Evolutionary conservation across 2,113 vertebrate genomes (phyloP).

Genomic region (Cyrtonyx montezumae): DNA sequence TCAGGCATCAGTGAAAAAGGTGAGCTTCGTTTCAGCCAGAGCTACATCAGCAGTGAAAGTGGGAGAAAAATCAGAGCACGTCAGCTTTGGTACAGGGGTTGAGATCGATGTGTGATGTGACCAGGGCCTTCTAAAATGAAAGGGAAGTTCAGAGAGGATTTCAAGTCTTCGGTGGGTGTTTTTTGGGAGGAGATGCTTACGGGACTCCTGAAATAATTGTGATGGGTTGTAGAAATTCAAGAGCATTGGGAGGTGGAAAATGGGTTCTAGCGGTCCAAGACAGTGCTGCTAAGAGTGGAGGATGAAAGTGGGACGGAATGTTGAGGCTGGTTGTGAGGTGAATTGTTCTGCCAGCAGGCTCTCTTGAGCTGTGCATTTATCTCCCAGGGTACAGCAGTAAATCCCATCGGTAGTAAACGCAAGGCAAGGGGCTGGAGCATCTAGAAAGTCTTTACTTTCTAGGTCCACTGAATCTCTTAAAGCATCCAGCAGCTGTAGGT

Average conservation of each 20-base stretch:
- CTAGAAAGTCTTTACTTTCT: not conserved
- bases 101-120: fast-evolving
- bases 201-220: not conserved
- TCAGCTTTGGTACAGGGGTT: not conserved
- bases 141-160: not conserved
- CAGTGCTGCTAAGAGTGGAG: not conserved
- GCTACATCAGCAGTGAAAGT: not conserved
- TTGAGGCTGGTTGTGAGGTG: not conserved
- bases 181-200: not conserved
- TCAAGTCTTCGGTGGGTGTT: not conserved
- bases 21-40: not conserved
- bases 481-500: not conserved
- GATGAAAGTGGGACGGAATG: not conserved
- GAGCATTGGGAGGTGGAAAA: not conserved
- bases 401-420: not conserved
- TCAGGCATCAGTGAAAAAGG: not conserved
- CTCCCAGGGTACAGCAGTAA: not conserved
- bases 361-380: not conserved
- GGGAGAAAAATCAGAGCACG: not conserved
- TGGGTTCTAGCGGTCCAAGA: not conserved
- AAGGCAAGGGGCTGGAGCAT: not conserved
- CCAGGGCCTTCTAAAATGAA: not conserved
- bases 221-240: fast-evolving
- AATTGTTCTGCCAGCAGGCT: not conserved
- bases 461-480: not conserved